phyloP scores from a whole-genome alignment of 2,888 invertebrate species.

The Pammene aurita region DNA sequence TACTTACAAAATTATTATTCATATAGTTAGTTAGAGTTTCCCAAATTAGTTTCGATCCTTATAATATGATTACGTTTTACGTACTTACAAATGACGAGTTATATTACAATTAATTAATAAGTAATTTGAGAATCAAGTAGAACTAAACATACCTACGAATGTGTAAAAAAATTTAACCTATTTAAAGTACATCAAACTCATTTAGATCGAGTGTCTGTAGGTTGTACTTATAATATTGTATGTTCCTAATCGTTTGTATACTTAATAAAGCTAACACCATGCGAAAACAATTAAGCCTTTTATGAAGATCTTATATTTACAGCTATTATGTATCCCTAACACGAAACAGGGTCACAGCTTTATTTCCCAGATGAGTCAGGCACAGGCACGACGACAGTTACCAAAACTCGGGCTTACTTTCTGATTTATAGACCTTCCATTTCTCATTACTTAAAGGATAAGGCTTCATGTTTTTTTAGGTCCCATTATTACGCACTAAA shows the following conservation, averaged over 20 bases:
- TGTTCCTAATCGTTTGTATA: background rate
- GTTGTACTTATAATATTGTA: too few species aligned
- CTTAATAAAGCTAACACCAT: background rate
- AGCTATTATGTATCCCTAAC: background rate
- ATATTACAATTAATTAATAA: too few species aligned
- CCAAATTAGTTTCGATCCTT: too few species aligned
- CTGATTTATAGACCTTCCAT: constrained; percentile 32
- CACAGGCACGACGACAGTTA: constrained; percentile 21
- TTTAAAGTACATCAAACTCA: too few species aligned
- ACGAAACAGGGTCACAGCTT: constrained; percentile 32
- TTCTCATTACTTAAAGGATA: constrained; percentile 30
- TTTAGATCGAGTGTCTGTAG: too few species aligned
- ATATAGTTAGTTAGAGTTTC: background rate
- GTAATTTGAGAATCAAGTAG: too few species aligned
- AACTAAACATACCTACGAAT: too few species aligned
- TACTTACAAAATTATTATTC: constrained; percentile 7
- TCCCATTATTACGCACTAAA: constrained; percentile 20
- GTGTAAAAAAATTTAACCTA: too few species aligned
- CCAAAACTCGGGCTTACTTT: constrained; percentile 40
- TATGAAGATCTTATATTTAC: constrained; percentile 1
- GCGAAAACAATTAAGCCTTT: constrained; percentile 1
- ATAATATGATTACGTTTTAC: too few species aligned
- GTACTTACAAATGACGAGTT: too few species aligned
- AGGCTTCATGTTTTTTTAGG: constrained; percentile 13
- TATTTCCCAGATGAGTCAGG: constrained; percentile 40